Evolutionary conservation across 2,797 vertebrate genomes (phyloP).

Genomic region (Coilia nasus): DNA sequence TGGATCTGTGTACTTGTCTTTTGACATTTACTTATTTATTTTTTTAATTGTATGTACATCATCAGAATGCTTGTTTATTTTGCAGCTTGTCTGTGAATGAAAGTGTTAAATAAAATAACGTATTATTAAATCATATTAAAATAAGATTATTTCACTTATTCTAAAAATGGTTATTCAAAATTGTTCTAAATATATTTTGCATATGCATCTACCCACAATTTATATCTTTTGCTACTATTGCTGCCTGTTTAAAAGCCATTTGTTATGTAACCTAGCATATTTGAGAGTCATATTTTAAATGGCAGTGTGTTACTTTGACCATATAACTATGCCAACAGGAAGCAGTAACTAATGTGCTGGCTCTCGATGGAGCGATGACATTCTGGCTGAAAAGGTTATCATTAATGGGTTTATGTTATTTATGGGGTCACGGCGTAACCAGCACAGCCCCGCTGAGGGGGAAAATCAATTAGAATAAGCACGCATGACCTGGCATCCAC

Average conservation of each 20-base stretch:
- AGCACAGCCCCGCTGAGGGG: constrained; percentile 50
- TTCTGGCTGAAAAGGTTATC: constrained; percentile 58
- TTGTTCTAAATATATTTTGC: neutral
- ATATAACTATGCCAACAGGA: constrained; percentile 14
- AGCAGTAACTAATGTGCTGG: neutral
- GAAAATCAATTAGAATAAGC: constrained; percentile 50
- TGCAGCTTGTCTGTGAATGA: constrained; percentile 43
- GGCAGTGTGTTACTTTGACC: neutral
- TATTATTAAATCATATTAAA: neutral
- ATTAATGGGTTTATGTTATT: constrained; percentile 56
- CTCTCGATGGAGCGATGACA: constrained; percentile 2
- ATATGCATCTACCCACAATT: neutral
- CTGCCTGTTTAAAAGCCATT: neutral
- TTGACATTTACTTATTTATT: constrained; percentile 40
- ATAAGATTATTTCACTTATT: neutral
- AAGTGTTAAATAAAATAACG: constrained; percentile 15
- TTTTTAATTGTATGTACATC: constrained; percentile 45
- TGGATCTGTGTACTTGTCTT: neutral
- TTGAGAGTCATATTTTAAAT: neutral
- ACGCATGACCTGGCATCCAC: constrained; percentile 53
- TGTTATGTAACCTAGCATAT: neutral
- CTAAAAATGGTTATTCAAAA: neutral
- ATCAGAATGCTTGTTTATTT: constrained; percentile 24
- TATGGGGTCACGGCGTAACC: constrained; percentile 57
- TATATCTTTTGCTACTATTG: neutral